These are phyloP conservation scores for Xenentodon cancila DNA, from an alignment of 2,797 vertebrate species.

Conservation along the genomic window DNA sequence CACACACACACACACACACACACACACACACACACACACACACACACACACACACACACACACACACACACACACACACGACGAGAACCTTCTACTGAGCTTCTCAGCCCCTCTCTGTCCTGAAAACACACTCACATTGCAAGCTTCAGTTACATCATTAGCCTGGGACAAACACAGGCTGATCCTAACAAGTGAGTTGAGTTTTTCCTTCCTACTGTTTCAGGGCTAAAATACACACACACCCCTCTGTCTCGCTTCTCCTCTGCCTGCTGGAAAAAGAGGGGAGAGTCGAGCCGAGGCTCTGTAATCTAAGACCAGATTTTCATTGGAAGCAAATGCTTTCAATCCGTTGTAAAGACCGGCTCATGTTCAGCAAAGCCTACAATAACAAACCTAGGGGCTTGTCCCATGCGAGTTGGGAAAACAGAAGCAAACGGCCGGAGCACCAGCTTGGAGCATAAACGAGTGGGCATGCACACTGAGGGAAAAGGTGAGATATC, in stretches of 20 bases:
- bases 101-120: conserved; percentile 32
- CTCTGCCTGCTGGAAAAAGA: conserved; percentile 55
- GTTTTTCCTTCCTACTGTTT: conserved; percentile 97
- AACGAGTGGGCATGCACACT: conserved; percentile 11
- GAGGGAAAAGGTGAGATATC: conserved; percentile 50
- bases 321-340: conserved; percentile 99
- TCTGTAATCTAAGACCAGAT: conserved; percentile 99
- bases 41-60: too few relatives aligned
- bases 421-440: conserved; percentile 85
- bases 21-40: too few relatives aligned
- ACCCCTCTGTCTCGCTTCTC: conserved; percentile 34
- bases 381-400: conserved; percentile 97
- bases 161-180: conserved; percentile 90
- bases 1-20: too few relatives aligned
- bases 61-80: conserved; percentile 1
- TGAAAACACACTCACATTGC: conserved; percentile 80
- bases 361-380: conserved; percentile 97
- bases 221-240: conserved; percentile 89
- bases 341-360: conserved; percentile 98
- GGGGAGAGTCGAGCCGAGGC: conserved; percentile 78
- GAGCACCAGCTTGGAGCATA: conserved; percentile 46
- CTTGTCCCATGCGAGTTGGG: conserved; percentile 87
- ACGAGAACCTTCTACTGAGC: conserved; percentile 7
- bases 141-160: conserved; percentile 97
- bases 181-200: conserved; percentile 89